Evolutionary conservation across 2,888 invertebrate genomes (phyloP).

Genomic region (Acleris emargana): DNA sequence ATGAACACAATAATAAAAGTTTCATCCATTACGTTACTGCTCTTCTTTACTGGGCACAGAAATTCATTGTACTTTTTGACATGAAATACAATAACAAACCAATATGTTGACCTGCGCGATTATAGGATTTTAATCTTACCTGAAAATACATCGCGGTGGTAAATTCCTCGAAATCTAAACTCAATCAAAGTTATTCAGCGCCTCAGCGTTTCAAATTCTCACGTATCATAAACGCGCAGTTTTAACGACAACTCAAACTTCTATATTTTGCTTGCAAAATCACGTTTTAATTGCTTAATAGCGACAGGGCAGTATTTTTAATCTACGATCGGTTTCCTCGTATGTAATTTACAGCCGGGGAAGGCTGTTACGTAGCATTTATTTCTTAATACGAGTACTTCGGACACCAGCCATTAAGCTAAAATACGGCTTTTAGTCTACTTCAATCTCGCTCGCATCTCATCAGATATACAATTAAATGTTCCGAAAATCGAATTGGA

Average conservation of each 20-base stretch:
- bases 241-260: slow-evolving; percentile 37
- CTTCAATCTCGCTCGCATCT: slow-evolving; percentile 55
- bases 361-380: slow-evolving; percentile 46
- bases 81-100: too few species aligned
- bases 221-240: slow-evolving; percentile 11
- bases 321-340: slow-evolving; percentile 44
- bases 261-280: slow-evolving; percentile 39
- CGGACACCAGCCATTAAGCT: slow-evolving; percentile 56
- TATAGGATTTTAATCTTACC: too few species aligned
- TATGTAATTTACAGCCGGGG: slow-evolving; percentile 47
- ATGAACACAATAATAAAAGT: too few species aligned
- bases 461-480: slow-evolving; percentile 59
- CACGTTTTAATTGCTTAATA: slow-evolving; percentile 45
- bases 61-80: too few species aligned
- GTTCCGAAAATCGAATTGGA: slow-evolving; percentile 62
- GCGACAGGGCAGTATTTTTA: slow-evolving; percentile 42
- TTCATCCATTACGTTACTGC: too few species aligned
- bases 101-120: too few species aligned
- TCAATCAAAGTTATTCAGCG: too few species aligned
- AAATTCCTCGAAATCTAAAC: too few species aligned
- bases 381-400: slow-evolving; percentile 51
- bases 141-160: too few species aligned
- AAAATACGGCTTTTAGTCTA: slow-evolving; percentile 60
- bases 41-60: too few species aligned
- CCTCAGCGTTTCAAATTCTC: too few species aligned